Conservation (phyloP, 2,888 invertebrate species). For the Fissipunctia ypsillon region DNA sequence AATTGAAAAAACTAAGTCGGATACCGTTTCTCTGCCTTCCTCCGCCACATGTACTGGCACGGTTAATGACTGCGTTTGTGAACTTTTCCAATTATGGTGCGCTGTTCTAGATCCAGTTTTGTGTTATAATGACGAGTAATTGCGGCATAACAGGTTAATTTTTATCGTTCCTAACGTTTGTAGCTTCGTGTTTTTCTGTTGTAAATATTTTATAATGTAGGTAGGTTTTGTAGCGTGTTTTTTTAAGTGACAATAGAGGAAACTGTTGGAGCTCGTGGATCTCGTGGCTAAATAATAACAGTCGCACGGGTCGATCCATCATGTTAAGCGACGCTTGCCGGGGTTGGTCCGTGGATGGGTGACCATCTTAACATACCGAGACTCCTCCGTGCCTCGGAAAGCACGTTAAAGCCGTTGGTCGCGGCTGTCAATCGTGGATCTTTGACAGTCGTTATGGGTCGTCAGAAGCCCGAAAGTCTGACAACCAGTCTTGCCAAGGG, state of each 20-base stretch:
- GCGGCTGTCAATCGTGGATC: no score
- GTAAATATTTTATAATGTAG: constrained; percentile 21
- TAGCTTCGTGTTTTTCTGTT: constrained; percentile 30
- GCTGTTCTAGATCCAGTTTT: constrained; percentile 63
- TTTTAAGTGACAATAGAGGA: background rate
- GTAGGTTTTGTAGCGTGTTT: background rate
- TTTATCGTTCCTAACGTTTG: constrained; percentile 55
- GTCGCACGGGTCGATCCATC: no score
- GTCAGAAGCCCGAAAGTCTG: no score
- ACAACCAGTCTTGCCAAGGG: no score
- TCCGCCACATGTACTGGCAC: constrained; percentile 56
- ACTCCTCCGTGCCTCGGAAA: no score
- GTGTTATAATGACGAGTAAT: constrained; percentile 64
- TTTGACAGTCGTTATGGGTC: no score
- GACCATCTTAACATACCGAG: no score
- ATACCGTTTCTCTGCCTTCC: constrained; percentile 62
- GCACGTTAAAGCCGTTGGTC: no score
- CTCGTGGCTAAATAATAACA: no score
- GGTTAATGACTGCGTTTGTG: constrained; percentile 64
- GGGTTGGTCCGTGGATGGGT: no score
- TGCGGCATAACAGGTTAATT: constrained; percentile 61
- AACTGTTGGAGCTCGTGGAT: no score
- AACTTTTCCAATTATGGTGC: constrained; percentile 64
- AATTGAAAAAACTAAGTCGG: constrained; percentile 68
- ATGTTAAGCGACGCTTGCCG: no score